phyloP scores from a whole-genome alignment of 1,140 invertebrate genomes.

The Macrosteles quadrilineatus region DNA sequence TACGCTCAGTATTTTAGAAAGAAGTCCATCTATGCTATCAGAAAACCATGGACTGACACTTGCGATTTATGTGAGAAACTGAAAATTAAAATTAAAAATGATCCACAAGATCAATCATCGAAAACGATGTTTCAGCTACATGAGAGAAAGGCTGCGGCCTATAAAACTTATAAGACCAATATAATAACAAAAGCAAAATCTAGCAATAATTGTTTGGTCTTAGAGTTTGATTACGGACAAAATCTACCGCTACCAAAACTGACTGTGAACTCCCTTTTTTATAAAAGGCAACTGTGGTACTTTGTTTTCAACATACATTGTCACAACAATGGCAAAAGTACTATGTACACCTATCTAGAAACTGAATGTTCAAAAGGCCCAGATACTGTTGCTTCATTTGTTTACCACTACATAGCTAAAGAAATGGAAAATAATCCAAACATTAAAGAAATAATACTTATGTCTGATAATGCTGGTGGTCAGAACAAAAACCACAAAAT shows the following conservation, averaged over 20 bases:
- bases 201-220: slow-evolving; percentile 20
- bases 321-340: slow-evolving; percentile 16
- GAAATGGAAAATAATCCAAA: not conserved
- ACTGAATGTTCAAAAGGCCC: slow-evolving; percentile 24
- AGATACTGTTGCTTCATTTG: slow-evolving; percentile 19
- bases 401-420: not conserved
- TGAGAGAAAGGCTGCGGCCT: slow-evolving; percentile 13
- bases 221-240: slow-evolving; percentile 37
- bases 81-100: slow-evolving; percentile 20
- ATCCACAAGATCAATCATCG: slow-evolving; percentile 15
- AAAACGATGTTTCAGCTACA: slow-evolving; percentile 22
- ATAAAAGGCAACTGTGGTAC: slow-evolving; percentile 31
- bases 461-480: slow-evolving; percentile 23
- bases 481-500: slow-evolving; percentile 17
- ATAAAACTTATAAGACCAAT: slow-evolving; percentile 26
- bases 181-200: slow-evolving; percentile 21
- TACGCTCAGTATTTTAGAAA: slow-evolving; percentile 31
- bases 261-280: slow-evolving; percentile 31
- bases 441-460: slow-evolving; percentile 1
- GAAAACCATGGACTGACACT: slow-evolving; percentile 29
- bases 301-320: slow-evolving; percentile 34
- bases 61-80: slow-evolving; percentile 28
- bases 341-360: slow-evolving; percentile 29
- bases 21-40: slow-evolving; percentile 25
- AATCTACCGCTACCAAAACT: slow-evolving; percentile 35